Base-by-base conservation (phyloP, 2,888 invertebrate species). In the Gryllus longicercus region DNA sequence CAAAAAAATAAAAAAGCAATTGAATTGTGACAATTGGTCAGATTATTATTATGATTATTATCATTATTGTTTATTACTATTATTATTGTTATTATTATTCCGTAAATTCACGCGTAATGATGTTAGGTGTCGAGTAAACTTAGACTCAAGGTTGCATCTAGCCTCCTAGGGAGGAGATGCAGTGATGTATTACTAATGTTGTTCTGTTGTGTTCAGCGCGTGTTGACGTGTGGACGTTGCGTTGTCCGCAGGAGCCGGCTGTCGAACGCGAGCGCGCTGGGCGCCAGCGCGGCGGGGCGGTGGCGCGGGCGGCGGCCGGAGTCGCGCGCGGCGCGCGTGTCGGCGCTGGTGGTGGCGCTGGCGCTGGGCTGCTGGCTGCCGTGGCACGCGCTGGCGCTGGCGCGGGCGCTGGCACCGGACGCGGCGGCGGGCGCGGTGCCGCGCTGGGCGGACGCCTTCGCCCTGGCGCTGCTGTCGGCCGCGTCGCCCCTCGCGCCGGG, bases 281-380 rank as follows among this genome's bases (percentile, higher is more conserved):
- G 93, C 85, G 95, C 96, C 86, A 38, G 38, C 38, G 38, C 38
- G 38, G 38, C 38, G 38, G 38, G 38, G 38, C 38, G 38, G 38
- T 38, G 38, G 38, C 38, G 38, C 38, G 38, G 38, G 14, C 63
- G 63, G n/a, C 90, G 95, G 79, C 96, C 96, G 86, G 96, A 96
- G 88, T 94, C 95, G 83, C 91, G 96, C 83, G 95, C 96, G 2
- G 96, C 96, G 12, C 92, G 95, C 83, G 95, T 96, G 79, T 95
- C 95, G 85, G 92, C 93, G 78, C 87, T 94, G 82, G 94, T 95
- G 82, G 91, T 94, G 85, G 90, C 93, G 74, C 93, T 94, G 87
- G 91, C 90, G 79, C 86, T 90, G 16, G 86, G 89, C 63, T 91
- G 90, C 84, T 91, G 91, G 90, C 86, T 89, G 21, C 90, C 90